Base-by-base conservation (phyloP, 2,113 vertebrate genomes). In the Hippocampus mohnikei region DNA sequence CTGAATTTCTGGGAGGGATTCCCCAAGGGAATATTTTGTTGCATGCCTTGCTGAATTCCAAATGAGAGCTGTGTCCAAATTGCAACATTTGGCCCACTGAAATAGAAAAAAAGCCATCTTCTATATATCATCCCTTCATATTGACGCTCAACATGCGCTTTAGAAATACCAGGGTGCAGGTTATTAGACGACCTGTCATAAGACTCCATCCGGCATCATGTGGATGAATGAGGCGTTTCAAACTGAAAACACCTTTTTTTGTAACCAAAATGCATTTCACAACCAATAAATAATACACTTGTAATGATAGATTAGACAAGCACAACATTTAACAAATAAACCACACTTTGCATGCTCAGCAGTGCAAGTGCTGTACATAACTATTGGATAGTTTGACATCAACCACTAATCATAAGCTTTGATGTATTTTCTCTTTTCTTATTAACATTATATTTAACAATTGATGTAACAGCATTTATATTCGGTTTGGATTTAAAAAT, bases 1-100 rank as follows among this genome's bases (percentile, higher is more conserved):
- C 86, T 80, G 71, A 79, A 80, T 88, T 89, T 87, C 69, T 84
- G 79, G 75, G 70, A 73, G 81, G 85, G 84, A 88, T 88, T 84
- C 72, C 75, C 67, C 70, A 82, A 86, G 87, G 85, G 79, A 87
- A 85, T 83, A 82, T 83, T 64, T 62, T 67, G 75, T 74, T 55
- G 72, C 77, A 74, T 83, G 77, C 70, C 21, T 12, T 29, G 70
- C 69, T 87, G 84, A 85, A 83, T 88, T 85, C 77, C 74, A 87
- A 87, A 89, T 85, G 83, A 87, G 74, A 78, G 73, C 69, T 81
- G 74, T 78, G 79, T 77, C 84, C 66, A 85, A 85, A 85, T 81
- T 83, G 81, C 74, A 87, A 80, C 84, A 73, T 80, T 61, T 85
- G 79, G 81, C 84, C 74, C 79, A 23, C 71, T 84, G 52, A 81